These are phyloP conservation scores for Pseudolaguvia tuberculata DNA, from an alignment of 2,113 vertebrate species.

Conservation along the genomic window DNA sequence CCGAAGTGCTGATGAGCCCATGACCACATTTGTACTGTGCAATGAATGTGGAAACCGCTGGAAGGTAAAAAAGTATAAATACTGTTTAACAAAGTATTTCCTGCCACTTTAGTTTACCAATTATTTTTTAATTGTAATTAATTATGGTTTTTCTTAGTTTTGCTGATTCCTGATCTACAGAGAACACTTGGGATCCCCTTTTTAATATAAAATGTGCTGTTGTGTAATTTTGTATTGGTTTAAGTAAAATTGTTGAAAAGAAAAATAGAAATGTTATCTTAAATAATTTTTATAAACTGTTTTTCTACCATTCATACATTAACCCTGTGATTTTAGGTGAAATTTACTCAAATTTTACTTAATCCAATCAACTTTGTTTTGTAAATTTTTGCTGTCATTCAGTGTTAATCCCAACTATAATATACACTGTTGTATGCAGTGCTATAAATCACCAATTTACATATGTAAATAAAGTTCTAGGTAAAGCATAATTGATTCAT, in stretches of 20 bases:
- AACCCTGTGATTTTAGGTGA: constrained; percentile 20
- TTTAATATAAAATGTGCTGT: constrained; percentile 24
- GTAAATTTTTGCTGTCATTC: background rate
- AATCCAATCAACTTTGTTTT: constrained; percentile 1
- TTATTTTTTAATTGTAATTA: background rate
- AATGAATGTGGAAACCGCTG: constrained; percentile 98
- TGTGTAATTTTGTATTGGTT: background rate
- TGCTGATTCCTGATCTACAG: constrained; percentile 60
- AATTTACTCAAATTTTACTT: background rate
- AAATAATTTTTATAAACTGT: background rate
- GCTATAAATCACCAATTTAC: background rate
- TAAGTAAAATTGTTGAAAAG: background rate
- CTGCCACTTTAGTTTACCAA: no score
- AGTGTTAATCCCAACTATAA: constrained; percentile 4
- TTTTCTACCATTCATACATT: constrained; percentile 2
- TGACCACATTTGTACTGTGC: constrained; percentile 96
- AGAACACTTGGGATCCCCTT: background rate
- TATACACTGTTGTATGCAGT: background rate
- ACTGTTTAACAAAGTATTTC: no score
- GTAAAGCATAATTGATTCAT: background rate
- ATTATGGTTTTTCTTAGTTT: constrained; percentile 64
- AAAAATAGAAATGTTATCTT: background rate
- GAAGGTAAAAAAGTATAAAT: constrained; percentile 79
- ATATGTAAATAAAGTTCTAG: background rate
- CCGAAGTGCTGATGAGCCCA: constrained; percentile 93